phyloP scores from a whole-genome alignment of 2,113 vertebrate genomes.

The Recurvirostra avosetta region DNA sequence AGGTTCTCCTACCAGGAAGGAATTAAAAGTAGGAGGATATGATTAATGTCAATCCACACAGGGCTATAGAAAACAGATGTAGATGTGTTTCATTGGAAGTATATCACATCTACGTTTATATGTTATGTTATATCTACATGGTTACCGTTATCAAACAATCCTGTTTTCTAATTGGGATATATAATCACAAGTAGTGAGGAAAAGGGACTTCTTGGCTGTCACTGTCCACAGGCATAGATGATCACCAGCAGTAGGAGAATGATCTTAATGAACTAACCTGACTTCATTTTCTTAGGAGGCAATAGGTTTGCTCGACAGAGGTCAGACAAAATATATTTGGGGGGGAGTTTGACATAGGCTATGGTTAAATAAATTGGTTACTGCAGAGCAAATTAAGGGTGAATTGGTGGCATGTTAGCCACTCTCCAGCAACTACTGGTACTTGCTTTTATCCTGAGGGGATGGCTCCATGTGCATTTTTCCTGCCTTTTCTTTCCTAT shows the following conservation, averaged over 20 bases:
- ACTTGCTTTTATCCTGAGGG: neutral
- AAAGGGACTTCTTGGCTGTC: neutral
- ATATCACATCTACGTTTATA: neutral
- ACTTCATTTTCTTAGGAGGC: neutral
- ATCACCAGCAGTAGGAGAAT: neutral
- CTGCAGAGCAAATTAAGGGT: neutral
- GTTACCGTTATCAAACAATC: constrained; percentile 4
- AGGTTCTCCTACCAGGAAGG: neutral
- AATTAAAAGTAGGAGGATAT: constrained; percentile 45
- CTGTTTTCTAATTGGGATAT: neutral
- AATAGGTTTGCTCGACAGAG: neutral
- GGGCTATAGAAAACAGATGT: constrained; percentile 35
- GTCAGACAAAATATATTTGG: neutral
- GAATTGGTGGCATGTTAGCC: neutral
- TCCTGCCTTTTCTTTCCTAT: neutral
- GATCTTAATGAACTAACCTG: neutral
- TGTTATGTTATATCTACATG: neutral
- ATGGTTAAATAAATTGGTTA: neutral
- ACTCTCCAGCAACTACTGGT: neutral
- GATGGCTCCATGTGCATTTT: neutral
- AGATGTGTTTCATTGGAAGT: neutral
- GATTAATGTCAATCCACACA: neutral
- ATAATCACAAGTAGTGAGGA: neutral
- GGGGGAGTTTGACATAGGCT: neutral
- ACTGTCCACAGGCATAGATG: neutral